These are phyloP conservation scores for Coregonus clupeaformis DNA, from an alignment of 2,113 vertebrate genomes.

Conservation along the genomic window DNA sequence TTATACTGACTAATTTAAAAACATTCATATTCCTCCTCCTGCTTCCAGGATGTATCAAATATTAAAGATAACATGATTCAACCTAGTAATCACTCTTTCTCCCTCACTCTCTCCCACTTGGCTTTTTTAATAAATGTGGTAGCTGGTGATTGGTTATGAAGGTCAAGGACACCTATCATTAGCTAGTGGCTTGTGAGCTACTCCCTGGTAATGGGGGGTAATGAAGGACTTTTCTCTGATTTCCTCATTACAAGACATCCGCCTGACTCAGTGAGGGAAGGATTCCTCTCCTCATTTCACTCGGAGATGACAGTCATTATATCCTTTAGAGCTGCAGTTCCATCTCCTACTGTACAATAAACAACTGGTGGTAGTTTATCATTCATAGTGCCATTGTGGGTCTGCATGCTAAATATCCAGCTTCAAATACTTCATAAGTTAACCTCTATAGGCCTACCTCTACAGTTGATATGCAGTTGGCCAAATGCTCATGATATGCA, in stretches of 20 bases:
- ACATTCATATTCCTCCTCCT: slow-evolving; percentile 41
- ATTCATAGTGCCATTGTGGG: too few species aligned
- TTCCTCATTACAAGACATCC: slow-evolving; percentile 29
- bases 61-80: slow-evolving; percentile 63
- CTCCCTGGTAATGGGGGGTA: slow-evolving; percentile 49
- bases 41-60: slow-evolving; percentile 53
- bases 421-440: too few species aligned
- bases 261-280: slow-evolving; percentile 13
- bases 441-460: too few species aligned
- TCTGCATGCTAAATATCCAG: too few species aligned
- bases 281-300: background rate
- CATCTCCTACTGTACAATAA: background rate
- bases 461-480: too few species aligned
- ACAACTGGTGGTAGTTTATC: too few species aligned
- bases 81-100: background rate
- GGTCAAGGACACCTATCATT: slow-evolving; percentile 60
- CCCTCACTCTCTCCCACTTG: slow-evolving; percentile 39
- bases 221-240: slow-evolving; percentile 44
- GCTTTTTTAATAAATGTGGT: slow-evolving; percentile 57
- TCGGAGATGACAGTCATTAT: background rate
- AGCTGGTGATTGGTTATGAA: slow-evolving; percentile 52
- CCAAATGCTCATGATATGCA: too few species aligned
- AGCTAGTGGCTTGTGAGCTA: slow-evolving; percentile 50
- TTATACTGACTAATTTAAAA: slow-evolving; percentile 5
- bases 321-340: background rate